These are phyloP conservation scores for Drosophila repletoides DNA, from an alignment of 1,140 invertebrate species.

Conservation along the genomic window DNA sequence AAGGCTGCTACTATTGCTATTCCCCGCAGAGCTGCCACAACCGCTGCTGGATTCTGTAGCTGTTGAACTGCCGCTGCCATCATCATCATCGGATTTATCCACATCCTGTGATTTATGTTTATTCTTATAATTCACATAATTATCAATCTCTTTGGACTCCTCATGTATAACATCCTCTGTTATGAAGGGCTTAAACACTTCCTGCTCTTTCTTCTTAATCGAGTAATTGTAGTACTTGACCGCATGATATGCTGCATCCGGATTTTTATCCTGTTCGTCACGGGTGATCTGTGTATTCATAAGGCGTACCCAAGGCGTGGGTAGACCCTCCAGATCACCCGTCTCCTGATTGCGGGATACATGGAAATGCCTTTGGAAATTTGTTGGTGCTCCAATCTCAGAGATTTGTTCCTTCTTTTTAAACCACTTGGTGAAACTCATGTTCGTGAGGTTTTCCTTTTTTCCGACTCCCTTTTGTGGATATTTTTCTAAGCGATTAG, in stretches of 20 bases:
- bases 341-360: slow-evolving; percentile 90
- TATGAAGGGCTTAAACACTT: slow-evolving; percentile 89
- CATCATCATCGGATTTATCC: slow-evolving; percentile 72
- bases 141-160: slow-evolving; percentile 90
- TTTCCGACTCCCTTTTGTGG: slow-evolving; percentile 11
- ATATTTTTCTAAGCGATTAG: slow-evolving; percentile 71
- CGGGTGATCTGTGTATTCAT: slow-evolving; percentile 94
- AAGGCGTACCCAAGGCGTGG: slow-evolving; percentile 89
- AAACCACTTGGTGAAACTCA: slow-evolving; percentile 73
- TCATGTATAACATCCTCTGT: slow-evolving; percentile 90
- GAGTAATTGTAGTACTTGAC: slow-evolving; percentile 96
- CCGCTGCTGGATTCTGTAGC: slow-evolving; percentile 62
- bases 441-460: slow-evolving; percentile 31
- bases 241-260: slow-evolving; percentile 92
- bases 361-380: slow-evolving; percentile 91
- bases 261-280: slow-evolving; percentile 95
- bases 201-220: slow-evolving; percentile 89
- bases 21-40: slow-evolving; percentile 58
- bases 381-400: slow-evolving; percentile 89
- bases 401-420: slow-evolving; percentile 82
- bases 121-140: slow-evolving; percentile 87
- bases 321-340: slow-evolving; percentile 89
- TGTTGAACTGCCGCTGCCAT: slow-evolving; percentile 54
- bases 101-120: slow-evolving; percentile 85
- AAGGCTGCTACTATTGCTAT: slow-evolving; percentile 74